These are phyloP conservation scores for Drosophila affinis DNA, from an alignment of 2,888 invertebrate genomes.

Conservation along the genomic window DNA sequence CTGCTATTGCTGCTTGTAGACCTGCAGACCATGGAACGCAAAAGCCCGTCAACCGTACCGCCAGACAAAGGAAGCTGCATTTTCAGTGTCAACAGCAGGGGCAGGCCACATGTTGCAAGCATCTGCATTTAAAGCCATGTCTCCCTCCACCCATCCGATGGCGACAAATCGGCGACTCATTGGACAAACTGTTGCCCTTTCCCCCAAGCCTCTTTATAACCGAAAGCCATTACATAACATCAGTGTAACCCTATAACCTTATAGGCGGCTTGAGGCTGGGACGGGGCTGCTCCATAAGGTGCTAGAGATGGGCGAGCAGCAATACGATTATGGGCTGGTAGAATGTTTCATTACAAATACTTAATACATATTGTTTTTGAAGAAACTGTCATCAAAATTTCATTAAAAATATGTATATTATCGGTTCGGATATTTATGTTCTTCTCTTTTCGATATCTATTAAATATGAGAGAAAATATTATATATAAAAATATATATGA, in stretches of 20 bases:
- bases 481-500: no score
- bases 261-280: slow-evolving; percentile 25
- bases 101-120: slow-evolving; percentile 50
- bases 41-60: slow-evolving; percentile 14
- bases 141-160: slow-evolving; percentile 1
- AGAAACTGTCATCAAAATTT: no score
- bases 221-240: slow-evolving; percentile 57
- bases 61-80: slow-evolving; percentile 43
- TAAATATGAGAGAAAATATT: no score
- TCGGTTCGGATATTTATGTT: no score
- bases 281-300: background rate
- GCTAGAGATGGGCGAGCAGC: background rate
- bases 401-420: background rate
- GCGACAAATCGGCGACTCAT: slow-evolving; percentile 58
- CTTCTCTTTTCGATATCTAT: no score
- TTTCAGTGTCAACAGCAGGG: slow-evolving; percentile 58
- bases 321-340: no score
- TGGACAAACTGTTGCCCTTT: slow-evolving; percentile 17
- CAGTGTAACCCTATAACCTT: slow-evolving; percentile 66
- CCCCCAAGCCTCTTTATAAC: slow-evolving; percentile 28
- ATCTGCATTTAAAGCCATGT: slow-evolving; percentile 19
- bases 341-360: background rate
- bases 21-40: slow-evolving; percentile 1
- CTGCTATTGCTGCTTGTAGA: slow-evolving; percentile 9
- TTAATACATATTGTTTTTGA: no score